Conservation (phyloP, 1,140 invertebrate genomes). For the Microplitis mediator region DNA sequence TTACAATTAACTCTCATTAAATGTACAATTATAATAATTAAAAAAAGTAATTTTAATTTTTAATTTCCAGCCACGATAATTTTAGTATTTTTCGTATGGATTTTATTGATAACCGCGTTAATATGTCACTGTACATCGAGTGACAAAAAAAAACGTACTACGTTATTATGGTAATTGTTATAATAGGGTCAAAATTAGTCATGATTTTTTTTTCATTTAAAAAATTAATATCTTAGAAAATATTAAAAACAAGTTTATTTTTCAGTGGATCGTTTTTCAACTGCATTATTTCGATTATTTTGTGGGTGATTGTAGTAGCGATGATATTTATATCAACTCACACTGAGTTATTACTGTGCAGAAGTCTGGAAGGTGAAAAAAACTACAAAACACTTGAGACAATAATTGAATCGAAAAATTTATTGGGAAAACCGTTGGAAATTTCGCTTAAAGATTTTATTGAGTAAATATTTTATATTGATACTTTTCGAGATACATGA, state of each 20-base stretch:
- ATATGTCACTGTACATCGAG: too few species aligned
- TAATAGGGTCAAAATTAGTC: neutral
- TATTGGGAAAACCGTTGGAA: constrained; percentile 47
- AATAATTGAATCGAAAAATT: constrained; percentile 49
- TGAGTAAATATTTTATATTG: constrained; percentile 39
- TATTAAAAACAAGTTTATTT: constrained; percentile 13
- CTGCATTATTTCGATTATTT: constrained; percentile 48
- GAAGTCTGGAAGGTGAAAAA: constrained; percentile 51
- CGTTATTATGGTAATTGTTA: constrained; percentile 24
- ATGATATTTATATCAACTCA: constrained; percentile 49
- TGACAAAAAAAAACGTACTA: constrained; percentile 27
- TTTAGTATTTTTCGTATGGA: neutral
- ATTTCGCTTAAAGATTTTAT: constrained; percentile 52
- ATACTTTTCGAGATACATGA: neutral
- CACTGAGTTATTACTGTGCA: constrained; percentile 52
- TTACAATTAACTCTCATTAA: too few species aligned
- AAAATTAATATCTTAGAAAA: neutral
- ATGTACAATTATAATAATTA: too few species aligned
- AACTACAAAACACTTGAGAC: constrained; percentile 51
- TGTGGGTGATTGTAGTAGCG: constrained; percentile 50
- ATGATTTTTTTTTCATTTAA: neutral
- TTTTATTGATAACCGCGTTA: too few species aligned
- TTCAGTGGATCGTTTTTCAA: constrained; percentile 47
- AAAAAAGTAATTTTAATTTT: neutral
- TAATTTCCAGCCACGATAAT: constrained; percentile 23